Percentiles rank a stretch among this genome's conserved stretches.
Evolutionary conservation across 2,113 vertebrate species (phyloP).

Genomic region (Lepus americanus): DNA sequence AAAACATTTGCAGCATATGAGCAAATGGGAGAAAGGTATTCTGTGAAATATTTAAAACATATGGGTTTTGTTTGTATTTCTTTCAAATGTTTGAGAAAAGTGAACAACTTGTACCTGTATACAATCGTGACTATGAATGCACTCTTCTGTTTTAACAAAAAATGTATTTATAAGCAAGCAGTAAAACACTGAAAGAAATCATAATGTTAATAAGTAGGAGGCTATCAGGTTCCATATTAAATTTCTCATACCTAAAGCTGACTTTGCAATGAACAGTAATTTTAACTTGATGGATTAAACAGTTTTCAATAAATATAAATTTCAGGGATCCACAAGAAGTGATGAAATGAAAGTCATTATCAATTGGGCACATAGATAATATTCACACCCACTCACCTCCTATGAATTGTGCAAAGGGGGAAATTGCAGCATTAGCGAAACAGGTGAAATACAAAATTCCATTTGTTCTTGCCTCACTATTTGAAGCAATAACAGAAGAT

Average conservation of each 20-base stretch:
- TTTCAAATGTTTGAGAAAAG: constrained; percentile 87
- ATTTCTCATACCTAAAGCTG: constrained; percentile 85
- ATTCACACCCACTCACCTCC: neutral
- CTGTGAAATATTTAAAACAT: constrained; percentile 89
- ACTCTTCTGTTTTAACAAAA: constrained; percentile 88
- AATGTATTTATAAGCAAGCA: constrained; percentile 89
- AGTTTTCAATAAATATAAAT: constrained; percentile 86
- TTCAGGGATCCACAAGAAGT: constrained; percentile 80
- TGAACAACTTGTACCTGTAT: constrained; percentile 88
- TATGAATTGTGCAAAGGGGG: constrained; percentile 30
- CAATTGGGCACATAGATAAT: constrained; percentile 66
- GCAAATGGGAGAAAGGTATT: constrained; percentile 85
- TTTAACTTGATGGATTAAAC: constrained; percentile 89
- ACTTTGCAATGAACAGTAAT: constrained; percentile 84
- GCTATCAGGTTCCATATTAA: constrained; percentile 87
- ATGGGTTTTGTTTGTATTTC: constrained; percentile 90
- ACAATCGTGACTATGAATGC: constrained; percentile 88
- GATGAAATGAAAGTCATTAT: constrained; percentile 81
- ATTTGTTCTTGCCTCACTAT: neutral
- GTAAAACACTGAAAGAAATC: constrained; percentile 87
- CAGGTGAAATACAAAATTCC: constrained; percentile 64
- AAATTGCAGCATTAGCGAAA: constrained; percentile 58
- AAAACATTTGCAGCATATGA: constrained; percentile 79
- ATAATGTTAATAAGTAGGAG: constrained; percentile 87
- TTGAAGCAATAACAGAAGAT: constrained; percentile 46